Evolutionary conservation across 2,888 invertebrate genomes (phyloP).

Genomic region (Andrena praecox): DNA sequence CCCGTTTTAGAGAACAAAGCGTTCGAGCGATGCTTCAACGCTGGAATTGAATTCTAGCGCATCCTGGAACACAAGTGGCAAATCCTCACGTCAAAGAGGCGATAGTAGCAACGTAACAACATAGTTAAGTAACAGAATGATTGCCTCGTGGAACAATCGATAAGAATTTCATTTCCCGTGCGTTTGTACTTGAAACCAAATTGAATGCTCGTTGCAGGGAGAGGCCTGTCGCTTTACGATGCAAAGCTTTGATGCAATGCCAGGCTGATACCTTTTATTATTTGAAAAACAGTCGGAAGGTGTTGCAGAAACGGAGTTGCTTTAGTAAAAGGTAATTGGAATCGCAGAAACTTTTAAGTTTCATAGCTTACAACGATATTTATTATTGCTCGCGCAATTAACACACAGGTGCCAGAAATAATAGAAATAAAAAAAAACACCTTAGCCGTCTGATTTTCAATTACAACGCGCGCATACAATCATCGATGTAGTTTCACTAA

Average conservation of each 20-base stretch:
- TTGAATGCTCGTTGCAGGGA: too few species aligned
- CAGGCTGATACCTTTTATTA: not conserved
- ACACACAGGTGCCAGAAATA: not conserved
- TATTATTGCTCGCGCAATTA: constrained; percentile 9
- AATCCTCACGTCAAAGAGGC: constrained; percentile 18
- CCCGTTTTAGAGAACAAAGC: constrained; percentile 25
- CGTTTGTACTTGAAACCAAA: not conserved
- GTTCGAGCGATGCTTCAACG: constrained; percentile 34
- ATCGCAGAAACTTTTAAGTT: not conserved
- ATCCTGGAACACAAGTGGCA: constrained; percentile 9
- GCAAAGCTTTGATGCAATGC: not conserved
- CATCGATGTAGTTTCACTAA: constrained; percentile 6
- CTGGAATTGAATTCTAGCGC: not conserved
- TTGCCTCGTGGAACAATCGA: constrained; percentile 21
- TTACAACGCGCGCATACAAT: constrained; percentile 6
- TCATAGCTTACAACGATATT: constrained; percentile 8
- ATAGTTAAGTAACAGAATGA: constrained; percentile 20
- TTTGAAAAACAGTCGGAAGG: not conserved
- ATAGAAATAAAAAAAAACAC: not conserved
- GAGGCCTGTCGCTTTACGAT: too few species aligned
- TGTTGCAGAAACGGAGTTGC: not conserved
- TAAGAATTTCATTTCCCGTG: constrained; percentile 34
- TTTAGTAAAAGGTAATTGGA: not conserved
- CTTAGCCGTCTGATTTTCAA: constrained; percentile 15
- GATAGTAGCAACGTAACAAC: constrained; percentile 28